Evolutionary conservation across 1,140 invertebrate genomes (phyloP).

Genomic region (Lutraria rhynchaena): DNA sequence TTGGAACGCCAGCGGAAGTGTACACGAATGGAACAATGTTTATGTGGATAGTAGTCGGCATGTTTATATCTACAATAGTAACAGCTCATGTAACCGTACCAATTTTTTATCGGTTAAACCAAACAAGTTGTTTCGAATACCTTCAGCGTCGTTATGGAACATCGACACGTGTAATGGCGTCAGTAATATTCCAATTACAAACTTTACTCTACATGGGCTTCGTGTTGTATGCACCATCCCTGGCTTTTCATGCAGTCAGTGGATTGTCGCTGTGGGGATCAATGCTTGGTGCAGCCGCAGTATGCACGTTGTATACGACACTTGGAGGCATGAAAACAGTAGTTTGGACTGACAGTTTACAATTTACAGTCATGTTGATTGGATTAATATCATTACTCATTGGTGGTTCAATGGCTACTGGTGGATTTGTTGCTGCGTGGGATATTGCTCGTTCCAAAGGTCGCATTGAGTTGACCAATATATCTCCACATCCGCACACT

Average conservation of each 20-base stretch:
- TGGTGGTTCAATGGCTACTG: slow-evolving; percentile 87
- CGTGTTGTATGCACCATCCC: slow-evolving; percentile 34
- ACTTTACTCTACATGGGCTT: slow-evolving; percentile 81
- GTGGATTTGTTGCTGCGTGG: slow-evolving; percentile 87
- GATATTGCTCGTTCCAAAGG: slow-evolving; percentile 81
- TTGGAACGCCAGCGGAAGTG: slow-evolving; percentile 85
- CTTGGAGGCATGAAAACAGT: slow-evolving; percentile 95
- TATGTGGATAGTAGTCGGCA: slow-evolving; percentile 62
- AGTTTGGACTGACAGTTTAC: slow-evolving; percentile 92
- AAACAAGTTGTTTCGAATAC: slow-evolving; percentile 85
- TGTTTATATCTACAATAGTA: slow-evolving; percentile 66
- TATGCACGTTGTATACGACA: slow-evolving; percentile 30
- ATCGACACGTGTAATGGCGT: slow-evolving; percentile 62
- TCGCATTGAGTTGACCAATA: not conserved
- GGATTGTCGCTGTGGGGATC: slow-evolving; percentile 25
- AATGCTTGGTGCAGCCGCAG: slow-evolving; percentile 16
- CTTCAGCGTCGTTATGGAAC: slow-evolving; percentile 85
- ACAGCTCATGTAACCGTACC: slow-evolving; percentile 76
- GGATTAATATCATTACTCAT: slow-evolving; percentile 89
- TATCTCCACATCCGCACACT: slow-evolving; percentile 73
- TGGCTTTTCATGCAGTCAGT: slow-evolving; percentile 29
- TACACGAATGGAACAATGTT: slow-evolving; percentile 74
- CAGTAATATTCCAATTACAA: slow-evolving; percentile 71
- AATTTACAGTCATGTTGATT: slow-evolving; percentile 91
- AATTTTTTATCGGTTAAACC: slow-evolving; percentile 74